Conservation (phyloP, 2,797 vertebrate species). For the Coregonus sp. region DNA sequence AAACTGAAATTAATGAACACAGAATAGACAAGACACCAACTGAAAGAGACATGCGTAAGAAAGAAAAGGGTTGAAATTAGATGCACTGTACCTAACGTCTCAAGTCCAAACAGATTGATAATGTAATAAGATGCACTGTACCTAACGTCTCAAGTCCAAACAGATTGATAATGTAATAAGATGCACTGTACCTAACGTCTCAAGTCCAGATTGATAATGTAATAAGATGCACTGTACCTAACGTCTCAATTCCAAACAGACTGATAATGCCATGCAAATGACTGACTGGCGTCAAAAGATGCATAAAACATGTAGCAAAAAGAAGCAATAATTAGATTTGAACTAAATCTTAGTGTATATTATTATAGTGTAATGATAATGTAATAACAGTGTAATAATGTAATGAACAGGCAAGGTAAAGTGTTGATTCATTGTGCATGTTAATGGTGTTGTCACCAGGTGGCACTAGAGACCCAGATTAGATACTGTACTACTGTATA, state of each 20-base stretch:
- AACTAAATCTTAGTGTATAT: not conserved
- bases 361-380: not conserved
- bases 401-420: too few relatives aligned
- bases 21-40: constrained; percentile 29
- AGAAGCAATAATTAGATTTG: constrained; percentile 5
- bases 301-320: not conserved
- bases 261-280: constrained; percentile 9
- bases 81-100: constrained; percentile 20
- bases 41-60: constrained; percentile 19
- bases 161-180: constrained; percentile 1
- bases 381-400: too few relatives aligned
- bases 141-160: constrained; percentile 12
- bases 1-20: constrained; percentile 32
- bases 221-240: constrained; percentile 16
- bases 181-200: constrained; percentile 19
- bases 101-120: not conserved
- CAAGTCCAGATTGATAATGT: not conserved
- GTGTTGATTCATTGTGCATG: not conserved
- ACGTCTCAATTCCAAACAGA: constrained; percentile 11
- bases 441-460: constrained; percentile 20
- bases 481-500: not conserved
- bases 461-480: constrained; percentile 16
- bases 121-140: constrained; percentile 14
- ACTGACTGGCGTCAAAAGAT: not conserved
- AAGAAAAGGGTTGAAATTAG: constrained; percentile 13